Base-by-base conservation (phyloP, 2,113 vertebrate species). In the Salvelinus sp. region DNA sequence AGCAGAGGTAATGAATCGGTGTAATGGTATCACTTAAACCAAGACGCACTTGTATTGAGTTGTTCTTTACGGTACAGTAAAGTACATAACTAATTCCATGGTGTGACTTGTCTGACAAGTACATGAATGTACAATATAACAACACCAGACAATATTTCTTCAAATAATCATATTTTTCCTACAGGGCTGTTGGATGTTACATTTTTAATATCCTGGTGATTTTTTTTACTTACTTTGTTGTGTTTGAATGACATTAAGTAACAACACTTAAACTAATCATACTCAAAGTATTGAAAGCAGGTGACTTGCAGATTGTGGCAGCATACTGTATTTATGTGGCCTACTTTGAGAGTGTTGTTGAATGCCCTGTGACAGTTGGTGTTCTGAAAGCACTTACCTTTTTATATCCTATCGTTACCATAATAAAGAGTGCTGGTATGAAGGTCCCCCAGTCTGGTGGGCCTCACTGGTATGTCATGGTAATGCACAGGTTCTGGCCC, bases 401-500 rank as follows among this genome's bases (percentile, higher is more conserved):
- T 79, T 76, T 67, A 47, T 62, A 73, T 63, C 67, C 67, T 76
- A 50, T 74, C 54, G 89, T 89, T 83, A 86, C 9, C 82, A 80
- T 85, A n/a, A 82, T 70, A 85, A 90, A 82, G 72, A 79, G 74
- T 48, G 68, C 57, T 12, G n/a, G 30, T 70, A 58, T 44, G 68
- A 60, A 65, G 76, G 28, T 69, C 79, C 62, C 71, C 66, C 73
- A 70, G 75, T 75, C 72, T 69, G 72, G 22, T 33, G 50, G 12
- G 20, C 67, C 73, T 14, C 30, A 54, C n/a, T 81, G 67, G 72
- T 50, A 71, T 68, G 44, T n/a, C 47, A 71, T 64, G 44, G 28
- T 67, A 69, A 73, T 69, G 72, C n/a, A 70, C 70, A 28, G 20
- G 62, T 48, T 54, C 68, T 30, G 64, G 58, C 38, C n/a, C 28